A percentile compares a stretch with the other conserved stretches of the same genome.
These are phyloP conservation scores for Protonemura montana DNA, from an alignment of 2,888 invertebrate genomes.

Conservation along the genomic window DNA sequence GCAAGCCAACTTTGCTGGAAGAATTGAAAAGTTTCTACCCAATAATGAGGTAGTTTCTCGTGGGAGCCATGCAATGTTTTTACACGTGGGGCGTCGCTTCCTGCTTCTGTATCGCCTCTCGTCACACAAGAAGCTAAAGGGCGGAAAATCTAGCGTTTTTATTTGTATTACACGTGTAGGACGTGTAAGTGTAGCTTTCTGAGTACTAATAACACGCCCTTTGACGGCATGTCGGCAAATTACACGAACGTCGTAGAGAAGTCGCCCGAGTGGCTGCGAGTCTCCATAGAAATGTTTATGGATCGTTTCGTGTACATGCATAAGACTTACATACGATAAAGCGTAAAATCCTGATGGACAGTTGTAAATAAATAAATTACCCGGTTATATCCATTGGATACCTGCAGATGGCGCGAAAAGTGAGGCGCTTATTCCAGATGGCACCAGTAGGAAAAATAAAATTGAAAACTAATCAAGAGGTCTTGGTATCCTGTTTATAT, in stretches of 20 bases:
- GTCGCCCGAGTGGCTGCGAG: not conserved
- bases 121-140: not conserved
- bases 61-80: slow-evolving; percentile 15
- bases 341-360: not conserved
- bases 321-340: not conserved
- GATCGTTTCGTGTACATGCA: not conserved
- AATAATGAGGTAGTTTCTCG: slow-evolving; percentile 27
- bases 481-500: too few species aligned
- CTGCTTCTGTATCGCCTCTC: slow-evolving; percentile 2
- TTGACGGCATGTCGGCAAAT: not conserved
- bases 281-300: not conserved
- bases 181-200: not conserved
- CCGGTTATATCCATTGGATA: too few species aligned
- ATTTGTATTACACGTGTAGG: not conserved
- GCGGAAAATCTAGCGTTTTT: slow-evolving; percentile 1
- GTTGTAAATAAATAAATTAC: not conserved
- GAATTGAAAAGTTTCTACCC: slow-evolving; percentile 35
- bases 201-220: not conserved
- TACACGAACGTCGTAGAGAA: not conserved
- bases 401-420: too few species aligned
- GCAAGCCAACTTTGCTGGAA: slow-evolving; percentile 36
- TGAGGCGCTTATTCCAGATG: too few species aligned
- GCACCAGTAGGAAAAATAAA: too few species aligned
- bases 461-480: too few species aligned
- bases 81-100: not conserved